A percentile compares a stretch with the other conserved stretches of the same genome.
Conservation (phyloP, 2,888 invertebrate genomes). For the Hoplodrina ambigua region DNA sequence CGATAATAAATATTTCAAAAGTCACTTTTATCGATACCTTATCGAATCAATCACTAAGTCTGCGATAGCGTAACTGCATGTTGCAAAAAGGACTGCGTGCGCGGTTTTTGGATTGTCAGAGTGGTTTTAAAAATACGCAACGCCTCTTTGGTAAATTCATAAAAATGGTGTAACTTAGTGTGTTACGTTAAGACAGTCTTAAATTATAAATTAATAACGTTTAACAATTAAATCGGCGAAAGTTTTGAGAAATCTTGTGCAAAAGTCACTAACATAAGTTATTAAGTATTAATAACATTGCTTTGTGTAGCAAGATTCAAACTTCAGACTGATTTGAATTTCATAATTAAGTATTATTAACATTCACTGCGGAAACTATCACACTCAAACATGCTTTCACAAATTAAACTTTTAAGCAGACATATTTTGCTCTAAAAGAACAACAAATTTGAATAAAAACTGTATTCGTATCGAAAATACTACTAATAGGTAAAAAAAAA, state of each 20-base stretch:
- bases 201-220: not conserved
- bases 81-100: constrained; percentile 21
- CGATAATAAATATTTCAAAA: constrained; percentile 41
- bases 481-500: not conserved
- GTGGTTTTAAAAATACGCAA: not conserved
- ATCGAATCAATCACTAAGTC: constrained; percentile 37
- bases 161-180: too few species aligned
- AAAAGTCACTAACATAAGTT: not conserved
- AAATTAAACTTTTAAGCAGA: too few species aligned
- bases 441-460: too few species aligned
- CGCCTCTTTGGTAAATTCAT: too few species aligned
- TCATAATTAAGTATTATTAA: not conserved
- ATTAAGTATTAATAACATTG: not conserved
- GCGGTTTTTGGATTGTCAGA: not conserved
- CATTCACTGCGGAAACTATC: too few species aligned
- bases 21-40: constrained; percentile 36
- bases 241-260: not conserved
- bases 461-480: too few species aligned
- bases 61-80: constrained; percentile 31
- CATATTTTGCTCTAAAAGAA: too few species aligned
- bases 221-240: not conserved
- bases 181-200: not conserved
- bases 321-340: not conserved
- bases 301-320: not conserved
- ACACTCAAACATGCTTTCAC: too few species aligned